Evolutionary conservation across 2,888 invertebrate genomes (phyloP), one percentile per base, ranked within the genome.

Genomic region (Aspidiotus destructor): DNA sequence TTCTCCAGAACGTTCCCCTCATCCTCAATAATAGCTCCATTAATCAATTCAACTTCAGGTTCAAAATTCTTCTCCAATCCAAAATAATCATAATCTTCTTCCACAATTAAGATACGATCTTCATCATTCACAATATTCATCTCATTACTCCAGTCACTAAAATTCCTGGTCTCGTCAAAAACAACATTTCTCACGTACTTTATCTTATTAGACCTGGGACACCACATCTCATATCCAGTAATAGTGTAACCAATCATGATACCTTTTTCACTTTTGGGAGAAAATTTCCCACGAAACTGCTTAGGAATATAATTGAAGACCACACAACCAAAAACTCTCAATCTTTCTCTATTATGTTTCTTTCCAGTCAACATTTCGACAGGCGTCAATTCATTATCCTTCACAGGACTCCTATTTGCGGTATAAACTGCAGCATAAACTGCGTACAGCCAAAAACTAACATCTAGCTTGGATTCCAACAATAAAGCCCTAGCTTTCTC

Each of bases 261-360:
- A 28, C 60, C 8, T 7, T 61, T 61, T 16, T 61, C 44, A 44
- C 61, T 15, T n/a, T 61, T 61, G 2, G 41, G 17, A 7, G 15
- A 8, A 61, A 61, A 61, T 13, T 61, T 61, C 7, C 42, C n/a
- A 8, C 42, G 44, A 61, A 44, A 61, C 16, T 42, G 41, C 16
- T 61, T 61, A 13, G 61, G 61, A 42, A 44, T 61, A 61, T 15
- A 44, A 8, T 16, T 13, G 16, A 42, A 61, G 16, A 44, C 42
- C 5, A 61, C 6, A 6, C 42, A 61, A 16, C 61, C 61, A 16
- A 61, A 61, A 9, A 61, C 7, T n/a, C 44, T 11, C 15, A 61
- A 9, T 44, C 11, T 61, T 8, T 9, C 16, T 6, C 41, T 44
- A 10, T 44, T 5, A 13, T 41, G 15, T 15, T 61, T 61, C 44